These are phyloP conservation scores for Heliothis virescens DNA, from an alignment of 1,140 invertebrate species.

Conservation along the genomic window DNA sequence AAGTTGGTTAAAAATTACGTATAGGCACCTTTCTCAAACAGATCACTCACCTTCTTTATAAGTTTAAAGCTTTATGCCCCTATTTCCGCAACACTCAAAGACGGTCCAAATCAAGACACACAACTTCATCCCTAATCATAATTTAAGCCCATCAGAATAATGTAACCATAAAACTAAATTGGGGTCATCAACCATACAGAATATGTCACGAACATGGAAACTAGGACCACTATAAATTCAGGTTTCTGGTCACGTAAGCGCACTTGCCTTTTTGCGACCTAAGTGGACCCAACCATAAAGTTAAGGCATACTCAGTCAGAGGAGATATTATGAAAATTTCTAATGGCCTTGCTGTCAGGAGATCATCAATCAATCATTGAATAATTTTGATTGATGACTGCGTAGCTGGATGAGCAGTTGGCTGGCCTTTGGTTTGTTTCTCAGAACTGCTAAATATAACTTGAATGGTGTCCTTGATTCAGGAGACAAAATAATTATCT, in stretches of 20 bases:
- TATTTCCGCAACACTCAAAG: conserved; percentile 8
- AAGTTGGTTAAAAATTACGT: too few relatives aligned
- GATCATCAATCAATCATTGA: background rate
- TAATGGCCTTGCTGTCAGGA: background rate
- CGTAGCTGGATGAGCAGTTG: too few relatives aligned
- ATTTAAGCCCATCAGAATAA: conserved; percentile 28
- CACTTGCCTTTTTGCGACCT: conserved; percentile 34
- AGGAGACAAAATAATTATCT: too few relatives aligned
- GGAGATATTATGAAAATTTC: conserved; percentile 1
- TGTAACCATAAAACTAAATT: conserved; percentile 22
- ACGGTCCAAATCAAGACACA: conserved; percentile 1
- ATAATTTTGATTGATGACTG: too few relatives aligned
- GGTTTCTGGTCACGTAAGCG: conserved; percentile 35
- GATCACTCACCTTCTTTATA: too few relatives aligned
- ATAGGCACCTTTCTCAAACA: too few relatives aligned
- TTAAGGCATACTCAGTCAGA: background rate
- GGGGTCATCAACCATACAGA: background rate
- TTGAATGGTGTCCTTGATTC: too few relatives aligned
- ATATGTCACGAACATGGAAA: conserved; percentile 26
- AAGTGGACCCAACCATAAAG: conserved; percentile 33
- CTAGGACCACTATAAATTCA: conserved; percentile 30
- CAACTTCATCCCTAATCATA: conserved; percentile 17
- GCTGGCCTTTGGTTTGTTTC: too few relatives aligned
- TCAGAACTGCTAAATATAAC: too few relatives aligned
- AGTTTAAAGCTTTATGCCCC: background rate